These are phyloP conservation scores for Andricus curvator DNA, from an alignment of 2,888 invertebrate species.

Conservation along the genomic window DNA sequence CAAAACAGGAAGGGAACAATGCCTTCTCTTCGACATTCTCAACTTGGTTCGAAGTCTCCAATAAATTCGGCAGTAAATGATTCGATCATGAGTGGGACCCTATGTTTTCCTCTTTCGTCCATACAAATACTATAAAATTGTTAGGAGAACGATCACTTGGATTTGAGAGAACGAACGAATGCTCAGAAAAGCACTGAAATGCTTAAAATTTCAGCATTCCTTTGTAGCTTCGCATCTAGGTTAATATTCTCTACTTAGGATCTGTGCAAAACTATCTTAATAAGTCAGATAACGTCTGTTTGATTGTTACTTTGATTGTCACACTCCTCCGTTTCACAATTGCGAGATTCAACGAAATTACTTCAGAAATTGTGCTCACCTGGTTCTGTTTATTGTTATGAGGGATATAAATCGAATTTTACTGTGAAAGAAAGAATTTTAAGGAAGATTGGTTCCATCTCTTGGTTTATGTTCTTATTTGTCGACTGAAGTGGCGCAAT, in stretches of 20 bases:
- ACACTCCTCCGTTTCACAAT: neutral
- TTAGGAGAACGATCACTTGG: neutral
- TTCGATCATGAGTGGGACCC: slow-evolving; percentile 4
- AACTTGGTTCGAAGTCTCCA: slow-evolving; percentile 16
- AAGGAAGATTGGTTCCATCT: no score
- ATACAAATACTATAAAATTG: slow-evolving; percentile 3
- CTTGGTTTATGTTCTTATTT: no score
- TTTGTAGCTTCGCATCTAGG: neutral
- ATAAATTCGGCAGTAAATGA: slow-evolving; percentile 47
- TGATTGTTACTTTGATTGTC: slow-evolving; percentile 1
- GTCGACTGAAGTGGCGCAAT: no score
- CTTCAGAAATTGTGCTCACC: neutral
- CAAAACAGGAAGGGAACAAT: slow-evolving; percentile 73
- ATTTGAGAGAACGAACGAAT: neutral
- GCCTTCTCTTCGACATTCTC: slow-evolving; percentile 58
- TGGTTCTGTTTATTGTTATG: neutral
- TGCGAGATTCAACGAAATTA: slow-evolving; percentile 6
- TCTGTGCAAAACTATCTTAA: slow-evolving; percentile 10
- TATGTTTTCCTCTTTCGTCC: neutral
- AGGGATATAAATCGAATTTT: neutral
- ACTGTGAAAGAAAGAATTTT: neutral
- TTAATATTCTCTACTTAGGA: neutral
- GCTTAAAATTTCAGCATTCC: neutral
- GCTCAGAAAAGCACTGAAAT: slow-evolving; percentile 41
- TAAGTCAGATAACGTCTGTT: slow-evolving; percentile 23